phyloP scores from a whole-genome alignment of 2,113 vertebrate genomes.

The Nycticorax nycticorax region DNA sequence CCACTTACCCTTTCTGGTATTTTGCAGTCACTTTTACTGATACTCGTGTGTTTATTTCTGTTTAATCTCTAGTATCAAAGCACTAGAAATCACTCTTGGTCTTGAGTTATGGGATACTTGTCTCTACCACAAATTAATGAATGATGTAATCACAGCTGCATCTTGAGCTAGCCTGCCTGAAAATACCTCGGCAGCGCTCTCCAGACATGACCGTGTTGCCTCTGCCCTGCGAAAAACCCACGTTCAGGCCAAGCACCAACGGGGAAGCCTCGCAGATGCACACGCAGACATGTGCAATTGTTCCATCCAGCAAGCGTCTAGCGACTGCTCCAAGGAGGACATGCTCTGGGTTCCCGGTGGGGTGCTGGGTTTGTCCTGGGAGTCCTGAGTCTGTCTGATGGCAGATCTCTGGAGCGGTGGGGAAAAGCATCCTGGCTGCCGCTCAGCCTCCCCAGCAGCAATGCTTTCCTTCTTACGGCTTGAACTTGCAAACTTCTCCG shows the following conservation, averaged over 20 bases:
- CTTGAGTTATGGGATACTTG: conserved; percentile 36
- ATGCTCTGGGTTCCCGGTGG: rapidly evolving
- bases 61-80: conserved; percentile 47
- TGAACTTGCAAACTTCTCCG: not conserved
- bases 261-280: not conserved
- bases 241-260: not conserved
- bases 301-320: not conserved
- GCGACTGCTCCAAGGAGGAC: not conserved
- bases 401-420: not conserved
- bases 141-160: conserved; percentile 56
- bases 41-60: conserved; percentile 48
- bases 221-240: not conserved
- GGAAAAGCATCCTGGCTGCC: not conserved
- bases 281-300: rapidly evolving
- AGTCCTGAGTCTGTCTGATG: not conserved
- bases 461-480: not conserved
- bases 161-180: not conserved
- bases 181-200: not conserved
- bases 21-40: conserved; percentile 29
- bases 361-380: not conserved
- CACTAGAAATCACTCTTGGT: conserved; percentile 45
- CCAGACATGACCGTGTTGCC: not conserved
- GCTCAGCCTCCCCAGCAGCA: not conserved
- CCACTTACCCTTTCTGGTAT: not conserved
- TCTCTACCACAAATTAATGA: conserved; percentile 17